A percentile compares a stretch with the other conserved stretches of the same genome.
phyloP scores from a whole-genome alignment of 2,888 invertebrate species.

The Dryomyza anilis region DNA sequence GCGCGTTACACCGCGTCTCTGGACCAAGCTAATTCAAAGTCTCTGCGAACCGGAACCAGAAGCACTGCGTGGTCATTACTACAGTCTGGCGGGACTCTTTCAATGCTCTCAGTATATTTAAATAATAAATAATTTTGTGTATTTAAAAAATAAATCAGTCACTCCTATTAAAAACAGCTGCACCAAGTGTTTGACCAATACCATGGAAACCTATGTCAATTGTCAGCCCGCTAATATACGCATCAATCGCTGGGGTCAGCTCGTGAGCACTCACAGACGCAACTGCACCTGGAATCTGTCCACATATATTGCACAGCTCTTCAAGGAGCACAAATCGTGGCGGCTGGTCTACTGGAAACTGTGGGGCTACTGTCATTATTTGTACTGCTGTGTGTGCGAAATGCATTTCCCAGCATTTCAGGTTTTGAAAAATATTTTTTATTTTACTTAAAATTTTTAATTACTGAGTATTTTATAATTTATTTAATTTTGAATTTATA shows the following conservation, averaged over 20 bases:
- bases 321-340: conserved; percentile 84
- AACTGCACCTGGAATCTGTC: conserved; percentile 82
- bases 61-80: conserved; percentile 78
- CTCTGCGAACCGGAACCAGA: conserved; percentile 78
- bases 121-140: background rate
- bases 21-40: conserved; percentile 80
- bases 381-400: conserved; percentile 81
- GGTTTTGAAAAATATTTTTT: conserved; percentile 55
- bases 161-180: conserved; percentile 63
- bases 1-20: conserved; percentile 83
- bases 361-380: conserved; percentile 90
- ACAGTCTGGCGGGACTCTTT: conserved; percentile 77
- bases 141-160: background rate
- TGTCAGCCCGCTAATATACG: conserved; percentile 75
- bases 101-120: conserved; percentile 67
- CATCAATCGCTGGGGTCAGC: conserved; percentile 74
- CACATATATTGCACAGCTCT: conserved; percentile 77
- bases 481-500: background rate
- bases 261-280: conserved; percentile 73
- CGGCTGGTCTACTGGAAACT: conserved; percentile 90
- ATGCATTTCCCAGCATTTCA: conserved; percentile 76
- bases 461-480: background rate
- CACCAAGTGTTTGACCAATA: conserved; percentile 73
- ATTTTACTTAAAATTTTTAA: conserved; percentile 26
- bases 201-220: conserved; percentile 73